These are phyloP conservation scores for Manduca sexta DNA, from an alignment of 1,140 invertebrate genomes.

Conservation along the genomic window DNA sequence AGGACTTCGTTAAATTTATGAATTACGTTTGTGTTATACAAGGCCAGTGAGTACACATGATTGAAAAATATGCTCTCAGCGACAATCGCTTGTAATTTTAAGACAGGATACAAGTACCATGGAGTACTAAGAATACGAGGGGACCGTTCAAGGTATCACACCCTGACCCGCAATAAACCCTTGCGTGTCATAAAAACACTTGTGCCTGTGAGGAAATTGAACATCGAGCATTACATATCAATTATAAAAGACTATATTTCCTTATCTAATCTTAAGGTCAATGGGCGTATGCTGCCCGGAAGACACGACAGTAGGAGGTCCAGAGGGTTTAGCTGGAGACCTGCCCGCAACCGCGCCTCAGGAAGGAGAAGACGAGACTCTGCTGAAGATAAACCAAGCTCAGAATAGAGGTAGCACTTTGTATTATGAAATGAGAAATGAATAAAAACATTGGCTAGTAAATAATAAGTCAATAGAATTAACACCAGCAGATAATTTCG, in stretches of 20 bases:
- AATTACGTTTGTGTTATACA: conserved; percentile 80
- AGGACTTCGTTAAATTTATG: conserved; percentile 74
- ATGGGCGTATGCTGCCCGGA: conserved; percentile 79
- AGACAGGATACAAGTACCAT: too few species aligned
- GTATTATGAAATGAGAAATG: conserved; percentile 1
- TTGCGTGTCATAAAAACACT: too few species aligned
- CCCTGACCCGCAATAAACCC: too few species aligned
- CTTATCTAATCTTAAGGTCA: conserved; percentile 52
- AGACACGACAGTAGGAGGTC: conserved; percentile 33
- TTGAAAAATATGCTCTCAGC: too few species aligned
- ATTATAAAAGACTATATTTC: neutral
- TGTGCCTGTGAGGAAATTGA: too few species aligned
- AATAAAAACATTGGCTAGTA: neutral
- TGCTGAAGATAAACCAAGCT: conserved; percentile 44
- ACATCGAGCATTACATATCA: too few species aligned
- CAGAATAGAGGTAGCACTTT: conserved; percentile 53
- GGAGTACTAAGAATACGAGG: too few species aligned
- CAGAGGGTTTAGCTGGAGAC: conserved; percentile 50
- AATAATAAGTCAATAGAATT: too few species aligned
- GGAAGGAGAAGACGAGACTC: conserved; percentile 51
- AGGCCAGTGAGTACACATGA: conserved; percentile 74
- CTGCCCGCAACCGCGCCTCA: conserved; percentile 60
- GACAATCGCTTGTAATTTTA: too few species aligned
- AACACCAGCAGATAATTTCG: too few species aligned
- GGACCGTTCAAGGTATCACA: too few species aligned